Conservation (phyloP, 1,140 invertebrate genomes). For the Drosophila lini region DNA sequence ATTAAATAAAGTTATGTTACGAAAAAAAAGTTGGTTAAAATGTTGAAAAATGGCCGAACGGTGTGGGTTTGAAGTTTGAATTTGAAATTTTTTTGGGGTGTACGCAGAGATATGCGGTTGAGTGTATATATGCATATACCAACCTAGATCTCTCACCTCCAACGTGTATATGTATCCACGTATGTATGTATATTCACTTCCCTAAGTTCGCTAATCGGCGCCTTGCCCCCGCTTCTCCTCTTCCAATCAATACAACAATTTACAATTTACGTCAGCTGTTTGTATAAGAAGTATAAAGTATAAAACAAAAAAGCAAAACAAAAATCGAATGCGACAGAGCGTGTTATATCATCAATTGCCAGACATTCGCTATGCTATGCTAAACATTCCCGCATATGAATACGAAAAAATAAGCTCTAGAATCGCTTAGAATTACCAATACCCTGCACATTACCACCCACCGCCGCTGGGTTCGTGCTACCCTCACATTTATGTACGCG, state of each 20-base stretch:
- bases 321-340: conserved; percentile 50
- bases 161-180: background rate
- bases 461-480: conserved; percentile 1
- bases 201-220: conserved; percentile 18
- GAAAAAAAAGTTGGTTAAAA: too few species aligned
- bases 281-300: conserved; percentile 53
- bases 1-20: too few species aligned
- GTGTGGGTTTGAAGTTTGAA: too few species aligned
- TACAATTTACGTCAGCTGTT: conserved; percentile 71
- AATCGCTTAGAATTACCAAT: conserved; percentile 30
- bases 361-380: conserved; percentile 55
- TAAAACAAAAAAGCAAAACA: conserved; percentile 40
- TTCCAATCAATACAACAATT: conserved; percentile 50
- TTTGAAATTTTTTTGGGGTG: too few species aligned
- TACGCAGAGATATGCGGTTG: too few species aligned
- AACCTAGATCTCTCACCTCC: conserved; percentile 24
- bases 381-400: conserved; percentile 55
- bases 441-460: conserved; percentile 1
- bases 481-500: background rate
- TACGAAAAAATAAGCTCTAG: conserved; percentile 27
- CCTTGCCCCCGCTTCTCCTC: conserved; percentile 5
- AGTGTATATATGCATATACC: background rate
- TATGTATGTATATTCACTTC: conserved; percentile 11
- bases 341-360: conserved; percentile 73
- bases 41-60: too few species aligned